These are phyloP conservation scores for Eledona agricola DNA, from an alignment of 2,888 invertebrate genomes.

Conservation along the genomic window DNA sequence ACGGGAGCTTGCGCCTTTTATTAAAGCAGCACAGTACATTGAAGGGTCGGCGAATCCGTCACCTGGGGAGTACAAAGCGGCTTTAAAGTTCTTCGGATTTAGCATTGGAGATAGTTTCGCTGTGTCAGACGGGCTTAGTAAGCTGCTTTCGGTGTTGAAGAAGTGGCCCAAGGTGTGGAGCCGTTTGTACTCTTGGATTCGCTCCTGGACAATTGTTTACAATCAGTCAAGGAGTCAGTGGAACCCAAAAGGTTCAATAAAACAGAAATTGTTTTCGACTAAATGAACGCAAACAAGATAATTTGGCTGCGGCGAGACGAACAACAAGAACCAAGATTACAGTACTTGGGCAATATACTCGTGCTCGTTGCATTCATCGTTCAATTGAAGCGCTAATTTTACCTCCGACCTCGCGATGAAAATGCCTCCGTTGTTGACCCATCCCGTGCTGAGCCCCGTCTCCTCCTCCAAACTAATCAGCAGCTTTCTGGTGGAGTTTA, in stretches of 20 bases:
- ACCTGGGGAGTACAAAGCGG: slow-evolving; percentile 78
- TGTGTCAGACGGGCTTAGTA: slow-evolving; percentile 77
- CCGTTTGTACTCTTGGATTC: slow-evolving; percentile 84
- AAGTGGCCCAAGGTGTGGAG: slow-evolving; percentile 80
- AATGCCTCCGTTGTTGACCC: slow-evolving; percentile 89
- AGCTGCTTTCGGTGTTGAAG: slow-evolving; percentile 77
- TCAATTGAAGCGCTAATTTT: no score
- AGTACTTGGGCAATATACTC: no score
- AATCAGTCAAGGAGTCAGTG: no score
- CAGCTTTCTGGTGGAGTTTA: slow-evolving; percentile 75
- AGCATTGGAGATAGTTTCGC: slow-evolving; percentile 80
- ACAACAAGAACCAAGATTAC: no score
- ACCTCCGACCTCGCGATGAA: slow-evolving; percentile 81
- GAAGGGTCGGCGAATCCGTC: slow-evolving; percentile 88
- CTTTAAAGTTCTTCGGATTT: slow-evolving; percentile 76
- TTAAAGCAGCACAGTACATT: slow-evolving; percentile 78
- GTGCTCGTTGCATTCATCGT: no score
- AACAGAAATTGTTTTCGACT: slow-evolving; percentile 1
- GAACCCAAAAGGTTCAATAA: no score
- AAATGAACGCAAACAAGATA: no score
- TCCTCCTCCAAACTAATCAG: slow-evolving; percentile 78
- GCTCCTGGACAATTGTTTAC: no score
- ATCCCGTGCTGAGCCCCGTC: slow-evolving; percentile 83
- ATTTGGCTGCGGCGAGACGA: no score
- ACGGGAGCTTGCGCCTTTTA: slow-evolving; percentile 72